Base-by-base conservation (phyloP, 2,888 invertebrate species). In the Ornithoptera priamus region DNA sequence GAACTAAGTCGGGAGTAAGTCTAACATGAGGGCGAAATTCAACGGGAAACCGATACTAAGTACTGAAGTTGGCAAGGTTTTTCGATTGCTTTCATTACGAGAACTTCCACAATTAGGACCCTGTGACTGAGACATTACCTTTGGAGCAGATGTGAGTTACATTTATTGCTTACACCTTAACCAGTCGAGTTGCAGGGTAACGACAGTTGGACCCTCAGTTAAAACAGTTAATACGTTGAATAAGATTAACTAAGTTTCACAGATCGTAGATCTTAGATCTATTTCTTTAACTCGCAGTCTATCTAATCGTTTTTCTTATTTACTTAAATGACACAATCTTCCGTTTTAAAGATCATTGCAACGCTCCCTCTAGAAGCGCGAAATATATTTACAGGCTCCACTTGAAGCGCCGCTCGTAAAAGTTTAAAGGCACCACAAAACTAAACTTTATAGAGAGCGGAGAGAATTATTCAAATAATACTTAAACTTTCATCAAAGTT, bases 41-140 rank as follows among this genome's bases (percentile, higher is more conserved):
- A 60, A 36, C 57, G 62, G 63, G 53, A 60, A 70, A 70, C 67
- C 64, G 70, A 70, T 70, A 70, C 70, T 64, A 64, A 70, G 63
- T 60, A 59, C 39, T 57, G n/a, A 70, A 70, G 67, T 70, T 70
- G 22, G 60, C 64, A 53, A 70, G 67, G 60, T 67, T 67, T 70
- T 67, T 67, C 67, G 57, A 67, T 67, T 64, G 70, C 53, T 67
- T 62, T 63, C 70, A 61, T 70, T 70, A 70, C 53, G 24, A 64
- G 42, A 67, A 70, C 64, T 67, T 67, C n/a, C 59, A 69, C 64
- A 69, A 69, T 69, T 65, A 69, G 58, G 46, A 63, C 57, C 64
- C 56, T 60, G 53, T 60, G 59, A 60, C 59, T 62, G 62, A 67
- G 56, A 62, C 39, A 67, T 67, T 59, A 68, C 68, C 58, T 59